Evolutionary conservation across 2,797 vertebrate genomes (phyloP).

Genomic region (Gastrophryne carolinensis): DNA sequence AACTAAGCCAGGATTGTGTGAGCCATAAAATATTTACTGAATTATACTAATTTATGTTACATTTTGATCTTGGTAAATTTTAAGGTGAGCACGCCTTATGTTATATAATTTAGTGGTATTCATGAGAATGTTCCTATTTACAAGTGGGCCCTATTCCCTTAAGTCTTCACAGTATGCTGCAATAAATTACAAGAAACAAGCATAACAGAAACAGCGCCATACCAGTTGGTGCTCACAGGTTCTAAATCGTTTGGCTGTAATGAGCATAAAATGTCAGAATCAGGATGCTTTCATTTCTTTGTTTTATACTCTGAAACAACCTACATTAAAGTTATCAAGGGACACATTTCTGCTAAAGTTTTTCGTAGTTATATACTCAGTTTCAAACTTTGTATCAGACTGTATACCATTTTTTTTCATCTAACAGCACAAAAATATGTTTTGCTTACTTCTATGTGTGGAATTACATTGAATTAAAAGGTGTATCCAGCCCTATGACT

Average conservation of each 20-base stretch:
- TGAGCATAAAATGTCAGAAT: constrained; percentile 10
- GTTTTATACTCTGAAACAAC: constrained; percentile 14
- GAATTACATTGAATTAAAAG: no score
- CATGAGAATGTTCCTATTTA: not conserved
- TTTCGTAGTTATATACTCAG: constrained; percentile 2
- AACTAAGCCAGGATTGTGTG: no score
- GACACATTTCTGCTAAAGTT: constrained; percentile 13
- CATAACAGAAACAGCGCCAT: not conserved
- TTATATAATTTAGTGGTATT: not conserved
- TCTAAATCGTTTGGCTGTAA: constrained; percentile 22
- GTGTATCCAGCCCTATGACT: no score
- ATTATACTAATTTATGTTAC: no score
- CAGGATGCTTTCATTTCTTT: constrained; percentile 1
- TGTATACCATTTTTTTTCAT: no score
- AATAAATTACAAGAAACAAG: not conserved
- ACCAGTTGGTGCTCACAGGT: not conserved
- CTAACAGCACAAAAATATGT: no score
- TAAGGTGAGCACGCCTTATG: no score
- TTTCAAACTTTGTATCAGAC: not conserved
- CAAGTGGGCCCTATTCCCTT: not conserved
- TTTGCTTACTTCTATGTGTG: no score
- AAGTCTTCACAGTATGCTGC: not conserved
- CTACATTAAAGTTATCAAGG: constrained; percentile 1
- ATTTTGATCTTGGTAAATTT: no score
- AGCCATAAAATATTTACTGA: no score